Base-by-base conservation (phyloP, 2,113 vertebrate genomes). In the Hypocryptadius cinnamomeus region DNA sequence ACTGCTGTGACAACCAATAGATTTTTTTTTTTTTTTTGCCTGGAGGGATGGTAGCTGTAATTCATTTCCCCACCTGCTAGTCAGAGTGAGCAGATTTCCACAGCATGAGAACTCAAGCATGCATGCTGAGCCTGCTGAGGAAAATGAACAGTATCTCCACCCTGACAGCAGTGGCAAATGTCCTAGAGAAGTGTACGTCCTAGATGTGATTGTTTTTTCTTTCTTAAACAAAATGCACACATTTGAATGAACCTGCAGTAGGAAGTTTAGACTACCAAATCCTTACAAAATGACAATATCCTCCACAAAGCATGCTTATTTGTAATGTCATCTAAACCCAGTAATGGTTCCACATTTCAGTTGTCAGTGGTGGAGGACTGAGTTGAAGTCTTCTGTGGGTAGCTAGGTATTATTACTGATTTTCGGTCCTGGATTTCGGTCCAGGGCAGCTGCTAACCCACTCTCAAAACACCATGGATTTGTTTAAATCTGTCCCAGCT, bases 1-100 rank as follows among this genome's bases (percentile, higher is more conserved):
- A 77, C 47, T 73, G 21, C 71, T 63, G 45, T 77, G 64, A 73
- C 76, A 91, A 74, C 39, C 19, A 80, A 59, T 37, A 73, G 42
- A 40, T 20, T 42, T 61, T 59, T 44, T 54, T 17, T 39, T 57
- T 33, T 53, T 39, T 79, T 84, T 86, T 85, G 31, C 83, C 79
- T 71, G 13, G 15, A 24, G 92, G 90, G 24, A 51, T 71, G 39
- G 72, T 74, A 81, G 51, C 72, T 88, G 47, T 83, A 94, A 93
- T 94, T 95, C 15, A 0, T 93, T 93, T 92, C 85, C 85, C 82
- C 92, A 96, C 96, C 94, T 96, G 96, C 85, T 94, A 95, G 76
- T 83, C 82, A 59, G 76, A 95, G 60, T 0, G 64, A 96, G 82
- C 94, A 96, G 94, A 96, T 95, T 96, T 94, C 90, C 94, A 54